A percentile compares a stretch with the other conserved stretches of the same genome.
These are phyloP conservation scores for Tauraco hartlaubi DNA, from an alignment of 2,797 vertebrate genomes.

Conservation along the genomic window DNA sequence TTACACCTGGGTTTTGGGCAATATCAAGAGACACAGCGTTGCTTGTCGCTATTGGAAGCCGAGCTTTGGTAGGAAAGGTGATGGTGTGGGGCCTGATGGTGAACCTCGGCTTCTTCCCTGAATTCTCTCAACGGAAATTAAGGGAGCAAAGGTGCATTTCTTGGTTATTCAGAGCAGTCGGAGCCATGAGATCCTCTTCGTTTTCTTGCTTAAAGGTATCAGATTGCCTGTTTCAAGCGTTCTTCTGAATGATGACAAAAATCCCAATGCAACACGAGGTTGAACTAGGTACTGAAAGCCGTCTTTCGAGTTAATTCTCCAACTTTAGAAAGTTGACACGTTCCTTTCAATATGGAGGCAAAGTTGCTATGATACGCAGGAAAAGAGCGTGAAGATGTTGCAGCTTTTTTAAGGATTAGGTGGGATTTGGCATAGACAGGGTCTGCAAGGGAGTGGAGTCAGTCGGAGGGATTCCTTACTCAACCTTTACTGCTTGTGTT, in stretches of 20 bases:
- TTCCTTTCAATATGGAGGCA: rapidly evolving
- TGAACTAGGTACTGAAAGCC: neutral
- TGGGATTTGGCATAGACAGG: neutral
- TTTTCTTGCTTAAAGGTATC: neutral
- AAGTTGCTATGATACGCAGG: neutral
- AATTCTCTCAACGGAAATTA: neutral
- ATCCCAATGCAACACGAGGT: rapidly evolving
- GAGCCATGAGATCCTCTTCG: neutral
- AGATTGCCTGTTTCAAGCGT: neutral
- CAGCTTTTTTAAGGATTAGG: neutral
- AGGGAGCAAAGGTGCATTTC: neutral
- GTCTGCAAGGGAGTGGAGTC: neutral
- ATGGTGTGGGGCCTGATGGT: no score
- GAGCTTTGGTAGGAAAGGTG: neutral
- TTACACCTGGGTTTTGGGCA: neutral
- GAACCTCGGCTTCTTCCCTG: neutral
- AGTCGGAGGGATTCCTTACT: neutral
- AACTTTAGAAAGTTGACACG: rapidly evolving
- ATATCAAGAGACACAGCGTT: rapidly evolving
- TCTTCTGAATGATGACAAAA: neutral
- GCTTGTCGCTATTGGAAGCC: neutral
- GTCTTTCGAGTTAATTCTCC: neutral
- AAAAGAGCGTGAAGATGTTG: neutral
- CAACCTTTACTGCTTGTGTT: rapidly evolving
- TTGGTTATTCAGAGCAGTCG: neutral